Evolutionary conservation across 2,888 invertebrate genomes (phyloP).

Genomic region (Polymixis flavicincta): DNA sequence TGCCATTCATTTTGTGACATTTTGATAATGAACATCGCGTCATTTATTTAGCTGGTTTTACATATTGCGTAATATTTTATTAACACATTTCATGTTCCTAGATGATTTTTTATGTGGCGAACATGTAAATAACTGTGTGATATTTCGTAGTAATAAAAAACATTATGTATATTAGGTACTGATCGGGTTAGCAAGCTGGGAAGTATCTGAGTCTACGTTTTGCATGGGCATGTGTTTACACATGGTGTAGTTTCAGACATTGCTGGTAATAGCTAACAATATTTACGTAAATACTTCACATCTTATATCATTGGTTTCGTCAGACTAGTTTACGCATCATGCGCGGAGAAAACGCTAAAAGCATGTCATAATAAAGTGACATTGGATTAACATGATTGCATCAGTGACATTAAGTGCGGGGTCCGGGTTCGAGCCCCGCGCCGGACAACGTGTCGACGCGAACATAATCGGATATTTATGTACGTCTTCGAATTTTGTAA

Average conservation of each 20-base stretch:
- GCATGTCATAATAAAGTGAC: conserved; percentile 80
- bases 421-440: conserved; percentile 71
- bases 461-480: conserved; percentile 79
- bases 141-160: conserved; percentile 68
- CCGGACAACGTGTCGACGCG: conserved; percentile 62
- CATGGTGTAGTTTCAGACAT: conserved; percentile 52
- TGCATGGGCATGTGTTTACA: conserved; percentile 14
- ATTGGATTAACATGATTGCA: conserved; percentile 81
- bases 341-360: conserved; percentile 71
- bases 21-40: conserved; percentile 63
- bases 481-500: conserved; percentile 80
- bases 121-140: conserved; percentile 67
- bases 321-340: conserved; percentile 62
- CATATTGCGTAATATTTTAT: conserved; percentile 74
- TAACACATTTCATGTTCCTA: conserved; percentile 65
- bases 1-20: conserved; percentile 66
- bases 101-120: conserved; percentile 65
- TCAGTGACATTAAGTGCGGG: conserved; percentile 74
- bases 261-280: conserved; percentile 65
- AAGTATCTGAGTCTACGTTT: conserved; percentile 42
- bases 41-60: conserved; percentile 73
- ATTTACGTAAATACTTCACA: conserved; percentile 76
- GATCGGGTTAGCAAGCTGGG: conserved; percentile 1
- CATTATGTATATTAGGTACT: conserved; percentile 55
- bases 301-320: conserved; percentile 73